phyloP scores from a whole-genome alignment of 2,888 invertebrate species.

The Alitta virens region DNA sequence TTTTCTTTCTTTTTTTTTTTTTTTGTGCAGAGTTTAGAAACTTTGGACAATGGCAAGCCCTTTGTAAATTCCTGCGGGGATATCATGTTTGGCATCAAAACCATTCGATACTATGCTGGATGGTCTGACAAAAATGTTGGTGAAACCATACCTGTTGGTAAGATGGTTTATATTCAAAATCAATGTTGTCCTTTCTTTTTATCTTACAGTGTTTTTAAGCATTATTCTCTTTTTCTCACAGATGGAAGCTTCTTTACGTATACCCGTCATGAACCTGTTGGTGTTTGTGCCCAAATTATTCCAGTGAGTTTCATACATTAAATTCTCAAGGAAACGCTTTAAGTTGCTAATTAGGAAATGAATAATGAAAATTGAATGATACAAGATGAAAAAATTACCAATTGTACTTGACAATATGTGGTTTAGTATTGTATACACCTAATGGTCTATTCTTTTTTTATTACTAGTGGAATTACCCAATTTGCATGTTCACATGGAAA shows the following conservation, averaged over 20 bases:
- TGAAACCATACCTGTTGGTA: slow-evolving; percentile 76
- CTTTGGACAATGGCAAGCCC: slow-evolving; percentile 92
- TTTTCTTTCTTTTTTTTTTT: no score
- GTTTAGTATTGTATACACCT: no score
- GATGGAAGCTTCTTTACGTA: slow-evolving; percentile 50
- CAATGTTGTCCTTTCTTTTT: no score
- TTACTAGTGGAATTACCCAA: slow-evolving; percentile 55
- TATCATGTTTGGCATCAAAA: slow-evolving; percentile 52
- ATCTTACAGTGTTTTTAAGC: neutral
- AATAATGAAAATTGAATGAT: no score
- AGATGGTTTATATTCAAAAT: slow-evolving; percentile 19
- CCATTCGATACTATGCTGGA: slow-evolving; percentile 65
- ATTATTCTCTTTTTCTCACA: slow-evolving; percentile 25
- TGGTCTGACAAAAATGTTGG: slow-evolving; percentile 86
- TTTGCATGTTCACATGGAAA: slow-evolving; percentile 49
- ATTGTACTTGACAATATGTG: no score
- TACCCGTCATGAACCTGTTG: slow-evolving; percentile 73
- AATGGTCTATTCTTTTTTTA: neutral
- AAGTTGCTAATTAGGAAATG: no score
- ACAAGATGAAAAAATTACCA: no score
- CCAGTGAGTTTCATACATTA: slow-evolving; percentile 64
- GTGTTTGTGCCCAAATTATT: slow-evolving; percentile 90
- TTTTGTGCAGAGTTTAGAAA: slow-evolving; percentile 75
- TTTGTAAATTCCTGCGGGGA: slow-evolving; percentile 62
- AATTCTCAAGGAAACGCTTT: no score